Percentiles rank a stretch among this genome's conserved stretches.
Evolutionary conservation across 1,140 invertebrate species (phyloP).

Genomic region (Zaprionus tsacasi): DNA sequence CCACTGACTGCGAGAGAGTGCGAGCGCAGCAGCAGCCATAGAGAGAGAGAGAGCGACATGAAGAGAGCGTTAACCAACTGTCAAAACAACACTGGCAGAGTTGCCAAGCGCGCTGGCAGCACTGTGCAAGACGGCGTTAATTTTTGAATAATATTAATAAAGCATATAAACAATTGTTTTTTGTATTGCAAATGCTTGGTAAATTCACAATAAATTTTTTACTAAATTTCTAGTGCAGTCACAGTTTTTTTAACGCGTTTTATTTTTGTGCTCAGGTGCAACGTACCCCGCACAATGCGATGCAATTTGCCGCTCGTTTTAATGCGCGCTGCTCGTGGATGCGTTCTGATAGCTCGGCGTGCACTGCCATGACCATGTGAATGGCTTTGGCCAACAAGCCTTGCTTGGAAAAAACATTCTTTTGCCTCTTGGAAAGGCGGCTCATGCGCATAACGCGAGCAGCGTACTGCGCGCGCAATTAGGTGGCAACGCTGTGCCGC

Average conservation of each 20-base stretch:
- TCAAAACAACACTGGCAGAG: constrained; percentile 54
- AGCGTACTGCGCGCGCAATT: constrained; percentile 17
- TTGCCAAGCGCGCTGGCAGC: constrained; percentile 29
- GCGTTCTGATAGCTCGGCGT: constrained; percentile 74
- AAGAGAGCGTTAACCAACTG: constrained; percentile 48
- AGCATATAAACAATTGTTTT: neutral
- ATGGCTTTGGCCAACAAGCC: constrained; percentile 44
- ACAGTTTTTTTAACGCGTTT: constrained; percentile 1
- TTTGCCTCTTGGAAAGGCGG: constrained; percentile 50
- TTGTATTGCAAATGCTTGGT: neutral
- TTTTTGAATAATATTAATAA: constrained; percentile 31
- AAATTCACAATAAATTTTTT: neutral
- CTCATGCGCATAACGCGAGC: constrained; percentile 58
- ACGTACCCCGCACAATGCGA: constrained; percentile 7
- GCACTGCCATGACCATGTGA: constrained; percentile 56
- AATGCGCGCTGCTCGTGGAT: constrained; percentile 34
- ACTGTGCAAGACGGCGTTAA: constrained; percentile 21
- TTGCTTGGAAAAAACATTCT: constrained; percentile 47
- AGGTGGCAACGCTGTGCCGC: constrained; percentile 59
- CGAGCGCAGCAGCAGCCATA: neutral
- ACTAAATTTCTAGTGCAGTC: neutral
- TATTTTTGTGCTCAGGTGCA: neutral
- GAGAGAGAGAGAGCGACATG: constrained; percentile 2
- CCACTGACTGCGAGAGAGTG: constrained; percentile 40
- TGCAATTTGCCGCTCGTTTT: constrained; percentile 25